These are phyloP conservation scores for Euzetes globulus DNA, from an alignment of 2,888 invertebrate genomes.

Conservation along the genomic window DNA sequence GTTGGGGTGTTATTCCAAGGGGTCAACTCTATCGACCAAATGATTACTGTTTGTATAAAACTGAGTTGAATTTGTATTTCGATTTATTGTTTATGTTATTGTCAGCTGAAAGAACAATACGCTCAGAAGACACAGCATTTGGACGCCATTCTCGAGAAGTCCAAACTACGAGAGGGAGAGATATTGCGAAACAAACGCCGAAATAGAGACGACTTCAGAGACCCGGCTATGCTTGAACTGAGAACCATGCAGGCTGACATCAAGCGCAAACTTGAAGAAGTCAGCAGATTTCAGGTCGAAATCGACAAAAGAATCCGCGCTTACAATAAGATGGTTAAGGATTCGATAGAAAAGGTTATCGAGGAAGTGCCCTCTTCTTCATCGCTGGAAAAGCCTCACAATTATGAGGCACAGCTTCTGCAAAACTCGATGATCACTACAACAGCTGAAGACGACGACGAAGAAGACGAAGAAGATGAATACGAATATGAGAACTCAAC, in stretches of 20 bases:
- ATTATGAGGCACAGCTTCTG: background rate
- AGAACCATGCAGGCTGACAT: constrained; percentile 1
- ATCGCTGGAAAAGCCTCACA: background rate
- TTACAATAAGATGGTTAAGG: background rate
- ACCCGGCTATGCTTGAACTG: constrained; percentile 12
- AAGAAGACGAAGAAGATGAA: constrained; percentile 2
- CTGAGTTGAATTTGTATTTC: background rate
- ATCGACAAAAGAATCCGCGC: constrained; percentile 4
- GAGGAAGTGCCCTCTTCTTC: background rate
- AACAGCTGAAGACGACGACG: background rate
- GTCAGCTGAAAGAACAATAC: constrained; percentile 12
- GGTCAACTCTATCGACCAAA: background rate
- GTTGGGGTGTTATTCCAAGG: background rate
- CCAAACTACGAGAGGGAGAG: background rate
- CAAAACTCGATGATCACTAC: background rate
- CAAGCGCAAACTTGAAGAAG: constrained; percentile 12
- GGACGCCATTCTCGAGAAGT: background rate
- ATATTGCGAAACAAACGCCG: background rate
- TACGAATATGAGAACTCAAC: background rate
- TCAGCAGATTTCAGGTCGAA: background rate
- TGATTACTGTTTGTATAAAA: constrained; percentile 5
- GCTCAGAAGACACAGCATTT: background rate
- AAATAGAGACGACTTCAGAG: background rate
- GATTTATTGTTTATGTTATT: background rate
- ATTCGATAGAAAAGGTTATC: background rate